A percentile compares a stretch with the other conserved stretches of the same genome.
These are phyloP conservation scores for Phyto melanocephala DNA, from an alignment of 2,888 invertebrate genomes.

Conservation along the genomic window DNA sequence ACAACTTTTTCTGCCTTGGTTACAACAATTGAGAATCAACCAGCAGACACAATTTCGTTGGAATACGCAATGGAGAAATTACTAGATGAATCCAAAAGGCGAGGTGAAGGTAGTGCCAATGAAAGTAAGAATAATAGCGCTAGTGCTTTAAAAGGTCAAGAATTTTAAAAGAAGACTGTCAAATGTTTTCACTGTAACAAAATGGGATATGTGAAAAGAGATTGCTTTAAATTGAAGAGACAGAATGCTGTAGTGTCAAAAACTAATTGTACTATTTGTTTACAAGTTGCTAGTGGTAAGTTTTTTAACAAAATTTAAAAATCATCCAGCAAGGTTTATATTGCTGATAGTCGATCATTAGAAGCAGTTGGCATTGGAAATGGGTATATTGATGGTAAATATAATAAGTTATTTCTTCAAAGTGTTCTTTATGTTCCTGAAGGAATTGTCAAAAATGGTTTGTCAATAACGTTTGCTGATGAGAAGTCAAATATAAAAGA, in stretches of 20 bases:
- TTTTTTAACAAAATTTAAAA: background rate
- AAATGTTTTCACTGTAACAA: too few relatives aligned
- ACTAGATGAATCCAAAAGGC: background rate
- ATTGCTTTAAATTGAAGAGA: too few relatives aligned
- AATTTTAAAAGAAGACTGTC: conserved; percentile 3
- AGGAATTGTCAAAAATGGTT: background rate
- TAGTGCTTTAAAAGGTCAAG: conserved; percentile 11
- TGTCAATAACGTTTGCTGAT: too few relatives aligned
- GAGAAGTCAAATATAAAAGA: too few relatives aligned
- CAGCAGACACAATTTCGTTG: too few relatives aligned
- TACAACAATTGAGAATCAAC: background rate
- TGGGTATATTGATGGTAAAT: background rate
- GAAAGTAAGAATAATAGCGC: background rate
- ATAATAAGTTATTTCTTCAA: too few relatives aligned
- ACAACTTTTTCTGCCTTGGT: background rate
- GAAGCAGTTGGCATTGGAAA: too few relatives aligned
- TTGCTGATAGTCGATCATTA: too few relatives aligned
- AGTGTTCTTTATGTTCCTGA: background rate
- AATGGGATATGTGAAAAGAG: too few relatives aligned
- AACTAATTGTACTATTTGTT: background rate
- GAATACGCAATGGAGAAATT: background rate
- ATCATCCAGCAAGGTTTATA: too few relatives aligned
- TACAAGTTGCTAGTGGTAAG: background rate
- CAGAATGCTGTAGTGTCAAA: background rate
- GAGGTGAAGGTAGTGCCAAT: background rate